Conservation (phyloP, 2,113 vertebrate genomes). For the Thinocorus orbignyianus region DNA sequence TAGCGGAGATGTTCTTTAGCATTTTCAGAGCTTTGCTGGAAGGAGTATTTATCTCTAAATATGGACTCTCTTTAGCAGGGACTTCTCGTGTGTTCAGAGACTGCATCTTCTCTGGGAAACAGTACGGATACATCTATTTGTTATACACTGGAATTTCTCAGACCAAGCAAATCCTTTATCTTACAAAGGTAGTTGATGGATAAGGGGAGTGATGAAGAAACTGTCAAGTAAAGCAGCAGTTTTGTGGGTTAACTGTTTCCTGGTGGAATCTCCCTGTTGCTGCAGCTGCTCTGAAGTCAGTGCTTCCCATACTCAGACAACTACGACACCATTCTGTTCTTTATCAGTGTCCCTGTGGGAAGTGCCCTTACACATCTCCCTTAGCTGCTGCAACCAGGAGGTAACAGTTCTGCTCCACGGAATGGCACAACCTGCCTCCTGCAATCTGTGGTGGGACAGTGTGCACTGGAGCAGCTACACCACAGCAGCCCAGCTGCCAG, state of each 20-base stretch:
- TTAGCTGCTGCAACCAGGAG: not conserved
- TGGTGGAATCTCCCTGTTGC: not conserved
- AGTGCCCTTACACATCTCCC: not conserved
- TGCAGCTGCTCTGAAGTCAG: not conserved
- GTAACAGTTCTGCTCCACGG: not conserved
- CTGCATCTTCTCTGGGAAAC: slow-evolving; percentile 62
- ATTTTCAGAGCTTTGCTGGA: slow-evolving; percentile 66
- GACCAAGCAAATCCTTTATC: not conserved
- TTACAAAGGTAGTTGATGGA: not conserved
- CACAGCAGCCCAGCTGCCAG: not conserved
- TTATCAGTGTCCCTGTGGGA: not conserved
- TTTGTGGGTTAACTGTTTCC: not conserved
- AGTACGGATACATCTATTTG: not conserved
- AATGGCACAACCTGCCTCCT: not conserved
- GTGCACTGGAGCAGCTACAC: rapidly evolving
- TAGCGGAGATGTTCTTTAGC: slow-evolving; percentile 79
- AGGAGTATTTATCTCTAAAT: slow-evolving; percentile 61
- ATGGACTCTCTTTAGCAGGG: slow-evolving; percentile 26
- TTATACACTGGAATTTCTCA: not conserved
- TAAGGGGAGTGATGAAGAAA: not conserved
- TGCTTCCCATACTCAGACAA: not conserved
- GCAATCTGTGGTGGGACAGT: not conserved
- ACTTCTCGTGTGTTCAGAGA: not conserved
- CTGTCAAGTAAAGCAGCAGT: not conserved
- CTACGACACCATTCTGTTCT: not conserved